Base-by-base conservation (phyloP, 2,888 invertebrate genomes). In the Platynereis dumerilii region DNA sequence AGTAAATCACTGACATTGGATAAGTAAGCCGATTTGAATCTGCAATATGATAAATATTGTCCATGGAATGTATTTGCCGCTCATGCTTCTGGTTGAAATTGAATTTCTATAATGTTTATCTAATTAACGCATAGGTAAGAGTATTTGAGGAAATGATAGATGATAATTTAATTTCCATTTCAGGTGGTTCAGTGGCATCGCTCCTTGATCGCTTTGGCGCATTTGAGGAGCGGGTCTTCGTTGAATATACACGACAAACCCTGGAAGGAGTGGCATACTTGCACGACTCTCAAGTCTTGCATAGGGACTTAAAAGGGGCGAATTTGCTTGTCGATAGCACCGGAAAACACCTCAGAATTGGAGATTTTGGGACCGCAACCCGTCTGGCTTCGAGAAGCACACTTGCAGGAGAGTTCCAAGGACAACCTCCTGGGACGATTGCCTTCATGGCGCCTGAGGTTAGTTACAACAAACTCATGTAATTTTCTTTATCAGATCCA, bases 361-460 rank as follows among this genome's bases (percentile, higher is more conserved):
- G 81, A 26, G 86, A 86, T 73, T 86, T 86, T 74, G 86, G 86
- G 27, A 84, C 85, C 2, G 82, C 86, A 2, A 85, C 84, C 20
- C 73, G 83, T 39, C 75, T 86, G 45, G 82, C 83, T 2, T 80
- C 84, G 17, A 77, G 82, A 39, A 71, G 77, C 34, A 86, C 85
- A 39, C 79, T 82, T 12, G 80, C 79, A 26, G 85, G 85, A 45
- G 85, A 86, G 70, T 86, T 86, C 69, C 81, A 85, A 76, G 85
- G 85, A 10, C 85, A 86, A 72, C 73, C 86, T 60, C 74, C 84
- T 34, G 86, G 86, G 2, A 86, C 86, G 29, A 83, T 86, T 54
- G 85, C 86, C 12, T 86, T 86, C 72, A 86, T 86, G 86, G 86
- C 86, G 45, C 86, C 86, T 59, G 86, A 86, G 81, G 86, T 84